Conservation (phyloP, 2,797 vertebrate species). For the Enteromius mattozi region DNA sequence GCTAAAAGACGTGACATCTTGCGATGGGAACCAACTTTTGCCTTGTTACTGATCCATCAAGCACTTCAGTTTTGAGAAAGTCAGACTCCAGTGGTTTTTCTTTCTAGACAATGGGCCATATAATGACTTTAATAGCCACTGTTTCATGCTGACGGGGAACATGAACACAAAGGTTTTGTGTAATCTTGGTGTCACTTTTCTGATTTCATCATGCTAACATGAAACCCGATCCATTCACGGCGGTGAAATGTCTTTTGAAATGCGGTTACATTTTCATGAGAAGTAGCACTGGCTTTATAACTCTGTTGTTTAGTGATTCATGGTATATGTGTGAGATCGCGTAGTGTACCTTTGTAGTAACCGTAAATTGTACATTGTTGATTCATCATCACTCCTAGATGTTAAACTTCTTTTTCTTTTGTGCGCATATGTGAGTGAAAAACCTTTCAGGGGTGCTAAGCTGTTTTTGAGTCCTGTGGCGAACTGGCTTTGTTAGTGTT, state of each 20-base stretch:
- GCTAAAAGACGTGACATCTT: background rate
- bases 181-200: constrained; percentile 32
- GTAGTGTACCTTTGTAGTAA: constrained; percentile 35
- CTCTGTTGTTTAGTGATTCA: background rate
- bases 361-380: constrained; percentile 51
- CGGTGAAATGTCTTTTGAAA: constrained; percentile 17
- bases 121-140: constrained; percentile 1
- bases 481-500: constrained; percentile 67
- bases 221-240: constrained; percentile 10
- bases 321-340: background rate
- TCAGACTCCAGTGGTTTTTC: background rate
- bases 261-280: background rate
- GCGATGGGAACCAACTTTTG: background rate
- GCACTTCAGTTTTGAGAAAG: background rate
- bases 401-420: constrained; percentile 5
- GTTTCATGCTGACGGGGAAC: background rate
- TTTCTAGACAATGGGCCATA: background rate
- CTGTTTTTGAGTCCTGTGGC: constrained; percentile 62
- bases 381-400: constrained; percentile 39
- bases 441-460: constrained; percentile 53
- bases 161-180: constrained; percentile 16
- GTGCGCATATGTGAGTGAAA: constrained; percentile 12
- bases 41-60: background rate
- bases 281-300: constrained; percentile 9
- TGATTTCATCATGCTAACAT: constrained; percentile 22